phyloP scores from a whole-genome alignment of 2,113 vertebrate species.

The Xiphorhynchus elegans region DNA sequence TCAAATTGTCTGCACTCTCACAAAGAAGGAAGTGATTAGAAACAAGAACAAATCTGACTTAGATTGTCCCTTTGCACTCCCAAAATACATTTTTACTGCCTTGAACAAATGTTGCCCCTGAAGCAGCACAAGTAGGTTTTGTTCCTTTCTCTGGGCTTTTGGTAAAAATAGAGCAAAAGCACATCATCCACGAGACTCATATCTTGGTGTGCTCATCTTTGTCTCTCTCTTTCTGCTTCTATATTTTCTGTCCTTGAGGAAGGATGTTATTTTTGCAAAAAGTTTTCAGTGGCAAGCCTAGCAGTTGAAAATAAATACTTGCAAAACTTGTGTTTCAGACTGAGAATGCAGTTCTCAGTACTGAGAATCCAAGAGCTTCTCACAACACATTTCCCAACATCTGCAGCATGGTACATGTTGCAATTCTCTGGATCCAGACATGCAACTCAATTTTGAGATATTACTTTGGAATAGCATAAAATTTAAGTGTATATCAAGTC shows the following conservation, averaged over 20 bases:
- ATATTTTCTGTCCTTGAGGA: constrained; percentile 28
- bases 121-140: constrained; percentile 30
- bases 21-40: constrained; percentile 9
- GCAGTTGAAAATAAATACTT: not conserved
- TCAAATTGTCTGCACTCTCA: not conserved
- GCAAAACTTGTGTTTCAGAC: not conserved
- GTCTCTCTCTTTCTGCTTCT: not conserved
- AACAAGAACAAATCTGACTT: constrained; percentile 15
- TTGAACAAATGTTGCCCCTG: constrained; percentile 24
- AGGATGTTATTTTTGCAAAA: not conserved
- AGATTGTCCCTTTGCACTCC: not conserved
- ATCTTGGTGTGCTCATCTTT: constrained; percentile 5
- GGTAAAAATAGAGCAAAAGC: constrained; percentile 33
- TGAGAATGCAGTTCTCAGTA: not conserved
- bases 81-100: constrained; percentile 20
- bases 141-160: constrained; percentile 26
- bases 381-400: not conserved
- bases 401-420: not conserved
- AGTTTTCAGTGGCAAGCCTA: not conserved
- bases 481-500: not conserved
- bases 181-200: not conserved
- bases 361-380: not conserved
- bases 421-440: not conserved
- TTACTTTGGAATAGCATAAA: not conserved
- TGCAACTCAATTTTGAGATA: not conserved